Percentiles rank a stretch among this genome's conserved stretches.
Conservation (phyloP, 1,140 invertebrate species). For the Drosophila neocordata region DNA sequence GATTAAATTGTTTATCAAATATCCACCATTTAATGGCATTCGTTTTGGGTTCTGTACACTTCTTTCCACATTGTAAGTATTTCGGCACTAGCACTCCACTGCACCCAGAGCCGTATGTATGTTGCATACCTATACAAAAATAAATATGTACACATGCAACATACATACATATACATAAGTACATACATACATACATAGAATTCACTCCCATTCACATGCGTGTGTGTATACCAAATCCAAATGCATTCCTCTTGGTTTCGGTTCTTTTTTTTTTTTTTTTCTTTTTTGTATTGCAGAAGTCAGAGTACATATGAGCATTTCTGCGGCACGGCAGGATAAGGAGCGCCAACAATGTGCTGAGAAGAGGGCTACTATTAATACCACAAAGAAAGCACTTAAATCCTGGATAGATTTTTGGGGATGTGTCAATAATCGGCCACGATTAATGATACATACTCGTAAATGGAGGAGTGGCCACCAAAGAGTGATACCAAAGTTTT, state of each 20-base stretch:
- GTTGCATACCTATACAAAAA: background rate
- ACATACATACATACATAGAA: background rate
- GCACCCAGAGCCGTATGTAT: conserved; percentile 4
- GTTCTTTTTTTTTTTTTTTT: conserved; percentile 24
- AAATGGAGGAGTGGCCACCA: background rate
- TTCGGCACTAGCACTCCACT: background rate
- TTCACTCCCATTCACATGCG: conserved; percentile 24
- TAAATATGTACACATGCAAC: conserved; percentile 1
- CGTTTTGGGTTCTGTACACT: background rate
- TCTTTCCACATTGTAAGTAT: background rate
- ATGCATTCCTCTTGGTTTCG: conserved; percentile 25
- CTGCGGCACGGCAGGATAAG: background rate
- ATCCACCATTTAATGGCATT: background rate
- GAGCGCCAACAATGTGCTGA: conserved; percentile 8
- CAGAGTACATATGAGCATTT: background rate
- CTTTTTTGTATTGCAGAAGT: conserved; percentile 53
- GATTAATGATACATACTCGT: conserved; percentile 3
- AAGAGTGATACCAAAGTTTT: conserved; percentile 7
- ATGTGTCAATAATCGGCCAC: conserved; percentile 11
- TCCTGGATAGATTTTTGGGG: conserved; percentile 2
- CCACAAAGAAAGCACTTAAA: background rate
- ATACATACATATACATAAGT: background rate
- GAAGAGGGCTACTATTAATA: background rate
- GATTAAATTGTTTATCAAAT: conserved; percentile 7
- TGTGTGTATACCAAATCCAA: conserved; percentile 63